Conservation (phyloP, 2,797 vertebrate genomes). For the Erethizon dorsatum region DNA sequence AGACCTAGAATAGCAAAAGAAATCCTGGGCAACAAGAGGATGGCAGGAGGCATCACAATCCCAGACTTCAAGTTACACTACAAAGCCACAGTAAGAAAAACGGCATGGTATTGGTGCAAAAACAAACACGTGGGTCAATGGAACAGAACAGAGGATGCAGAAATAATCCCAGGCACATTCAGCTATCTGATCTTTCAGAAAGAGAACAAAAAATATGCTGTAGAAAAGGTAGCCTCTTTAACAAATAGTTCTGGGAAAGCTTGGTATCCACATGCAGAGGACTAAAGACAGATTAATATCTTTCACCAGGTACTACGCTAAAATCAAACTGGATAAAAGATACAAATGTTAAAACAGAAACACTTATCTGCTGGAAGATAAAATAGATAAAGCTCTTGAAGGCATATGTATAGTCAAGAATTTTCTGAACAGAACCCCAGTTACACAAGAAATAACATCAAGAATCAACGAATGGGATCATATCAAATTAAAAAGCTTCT, state of each 20-base stretch:
- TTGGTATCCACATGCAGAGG: not conserved
- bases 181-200: not conserved
- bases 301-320: not conserved
- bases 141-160: not conserved
- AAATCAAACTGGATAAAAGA: not conserved
- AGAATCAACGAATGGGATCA: not conserved
- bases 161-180: not conserved
- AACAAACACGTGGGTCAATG: not conserved
- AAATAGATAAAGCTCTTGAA: not conserved
- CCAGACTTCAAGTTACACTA: not conserved
- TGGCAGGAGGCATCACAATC: not conserved
- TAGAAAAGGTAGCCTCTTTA: not conserved
- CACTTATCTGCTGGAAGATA: not conserved
- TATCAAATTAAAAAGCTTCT: not conserved
- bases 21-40: not conserved
- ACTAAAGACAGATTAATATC: not conserved
- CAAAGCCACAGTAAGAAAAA: not conserved
- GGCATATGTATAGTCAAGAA: not conserved
- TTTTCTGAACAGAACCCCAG: not conserved
- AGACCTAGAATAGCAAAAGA: not conserved
- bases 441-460: not conserved
- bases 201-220: not conserved
- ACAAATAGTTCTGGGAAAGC: not conserved
- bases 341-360: not conserved
- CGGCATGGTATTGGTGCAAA: not conserved